These are phyloP conservation scores for Coptodon bakossiorum DNA, from an alignment of 2,113 vertebrate species.

Conservation along the genomic window DNA sequence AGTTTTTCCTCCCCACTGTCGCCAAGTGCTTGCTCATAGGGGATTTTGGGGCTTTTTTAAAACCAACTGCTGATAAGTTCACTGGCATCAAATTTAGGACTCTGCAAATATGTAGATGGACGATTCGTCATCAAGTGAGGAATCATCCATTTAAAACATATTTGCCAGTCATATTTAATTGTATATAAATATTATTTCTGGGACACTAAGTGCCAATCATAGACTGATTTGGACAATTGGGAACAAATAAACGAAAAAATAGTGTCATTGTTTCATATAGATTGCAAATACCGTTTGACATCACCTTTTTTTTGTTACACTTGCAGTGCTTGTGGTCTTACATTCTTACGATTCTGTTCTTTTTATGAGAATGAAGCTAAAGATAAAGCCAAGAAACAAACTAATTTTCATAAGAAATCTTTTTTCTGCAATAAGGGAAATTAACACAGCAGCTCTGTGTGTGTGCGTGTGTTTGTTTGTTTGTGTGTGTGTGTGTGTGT, in stretches of 20 bases:
- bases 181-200: background rate
- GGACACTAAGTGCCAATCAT: accelerated
- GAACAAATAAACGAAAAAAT: background rate
- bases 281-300: background rate
- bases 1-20: too few relatives aligned
- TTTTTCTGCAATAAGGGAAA: background rate
- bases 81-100: too few relatives aligned
- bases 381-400: background rate
- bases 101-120: too few relatives aligned
- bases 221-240: background rate
- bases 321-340: background rate
- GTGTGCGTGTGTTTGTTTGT: background rate
- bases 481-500: background rate
- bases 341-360: background rate
- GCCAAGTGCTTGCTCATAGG: too few relatives aligned
- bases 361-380: background rate
- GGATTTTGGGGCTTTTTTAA: too few relatives aligned
- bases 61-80: accelerated
- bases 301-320: background rate
- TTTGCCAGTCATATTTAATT: background rate
- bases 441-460: background rate
- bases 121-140: too few relatives aligned
- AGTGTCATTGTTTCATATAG: background rate
- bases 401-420: background rate
- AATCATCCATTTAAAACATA: background rate